Conservation (phyloP, 92 coral and sea anemone genomes). For the Paramuricea clavata region DNA sequence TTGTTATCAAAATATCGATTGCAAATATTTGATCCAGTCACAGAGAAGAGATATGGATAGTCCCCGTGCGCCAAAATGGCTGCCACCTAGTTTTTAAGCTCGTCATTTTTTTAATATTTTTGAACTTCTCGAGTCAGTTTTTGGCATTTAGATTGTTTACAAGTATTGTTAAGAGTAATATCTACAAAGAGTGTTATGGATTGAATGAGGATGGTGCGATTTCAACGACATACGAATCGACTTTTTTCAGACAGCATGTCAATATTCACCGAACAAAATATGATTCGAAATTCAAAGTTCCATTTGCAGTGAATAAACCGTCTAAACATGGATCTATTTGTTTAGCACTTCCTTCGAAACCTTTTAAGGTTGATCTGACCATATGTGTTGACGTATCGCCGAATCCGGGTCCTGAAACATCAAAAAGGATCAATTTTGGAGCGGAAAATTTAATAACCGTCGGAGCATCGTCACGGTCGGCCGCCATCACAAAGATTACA, state of each 20-base stretch:
- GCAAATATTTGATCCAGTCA: no score
- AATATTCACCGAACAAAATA: not conserved
- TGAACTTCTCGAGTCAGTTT: constrained; percentile 3
- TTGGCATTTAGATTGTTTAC: not conserved
- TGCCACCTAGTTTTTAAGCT: constrained; percentile 12
- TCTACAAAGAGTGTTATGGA: not conserved
- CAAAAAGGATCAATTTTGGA: constrained; percentile 8
- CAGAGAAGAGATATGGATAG: no score
- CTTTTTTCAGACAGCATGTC: not conserved
- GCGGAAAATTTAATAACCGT: not conserved
- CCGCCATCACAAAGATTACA: no score
- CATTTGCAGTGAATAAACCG: constrained; percentile 5
- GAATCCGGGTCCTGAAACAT: constrained; percentile 6
- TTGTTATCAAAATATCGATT: no score
- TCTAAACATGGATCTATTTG: constrained; percentile 17
- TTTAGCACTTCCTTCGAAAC: not conserved
- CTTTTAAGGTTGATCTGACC: constrained; percentile 21
- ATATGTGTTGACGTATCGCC: not conserved
- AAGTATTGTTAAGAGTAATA: not conserved
- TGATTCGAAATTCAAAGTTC: not conserved
- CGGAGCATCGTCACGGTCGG: not conserved
- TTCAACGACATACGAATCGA: not conserved
- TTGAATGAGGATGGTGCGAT: not conserved
- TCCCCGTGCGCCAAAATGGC: not conserved
- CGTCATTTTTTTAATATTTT: not conserved